Evolutionary conservation across 2,113 vertebrate genomes (phyloP).

Genomic region (Furnarius figulus): DNA sequence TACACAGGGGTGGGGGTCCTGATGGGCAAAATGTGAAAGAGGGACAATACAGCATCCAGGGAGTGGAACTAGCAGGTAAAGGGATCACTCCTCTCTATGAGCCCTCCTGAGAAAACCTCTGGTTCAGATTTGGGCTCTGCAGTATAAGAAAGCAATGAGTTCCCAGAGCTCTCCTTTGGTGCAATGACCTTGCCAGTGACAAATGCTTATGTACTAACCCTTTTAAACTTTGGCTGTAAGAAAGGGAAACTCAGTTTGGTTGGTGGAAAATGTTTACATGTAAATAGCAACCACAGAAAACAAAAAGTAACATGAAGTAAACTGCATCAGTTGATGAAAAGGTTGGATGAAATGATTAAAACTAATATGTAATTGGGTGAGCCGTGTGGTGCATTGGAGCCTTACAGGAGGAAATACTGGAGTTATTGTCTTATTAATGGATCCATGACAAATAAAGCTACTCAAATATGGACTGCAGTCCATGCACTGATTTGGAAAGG

Average conservation of each 20-base stretch:
- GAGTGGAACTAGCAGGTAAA: background rate
- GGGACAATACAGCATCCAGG: background rate
- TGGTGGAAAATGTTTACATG: background rate
- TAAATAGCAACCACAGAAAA: background rate
- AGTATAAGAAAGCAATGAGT: background rate
- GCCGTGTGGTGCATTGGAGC: background rate
- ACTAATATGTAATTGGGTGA: background rate
- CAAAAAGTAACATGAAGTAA: background rate
- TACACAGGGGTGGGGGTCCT: background rate
- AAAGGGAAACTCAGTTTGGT: background rate
- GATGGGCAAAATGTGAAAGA: background rate
- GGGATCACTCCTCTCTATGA: background rate
- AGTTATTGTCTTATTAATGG: background rate
- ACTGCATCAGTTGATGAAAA: background rate
- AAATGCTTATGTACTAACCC: background rate
- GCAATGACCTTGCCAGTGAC: background rate
- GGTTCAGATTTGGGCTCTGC: accelerated
- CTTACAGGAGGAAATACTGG: background rate
- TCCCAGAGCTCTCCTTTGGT: background rate
- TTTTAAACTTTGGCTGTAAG: background rate
- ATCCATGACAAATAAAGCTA: background rate
- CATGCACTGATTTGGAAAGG: background rate
- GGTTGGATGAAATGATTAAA: background rate
- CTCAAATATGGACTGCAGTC: background rate
- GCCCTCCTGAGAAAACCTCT: background rate